Evolutionary conservation across 2,888 invertebrate genomes (phyloP).

Genomic region (Siphlonurus alternatus): DNA sequence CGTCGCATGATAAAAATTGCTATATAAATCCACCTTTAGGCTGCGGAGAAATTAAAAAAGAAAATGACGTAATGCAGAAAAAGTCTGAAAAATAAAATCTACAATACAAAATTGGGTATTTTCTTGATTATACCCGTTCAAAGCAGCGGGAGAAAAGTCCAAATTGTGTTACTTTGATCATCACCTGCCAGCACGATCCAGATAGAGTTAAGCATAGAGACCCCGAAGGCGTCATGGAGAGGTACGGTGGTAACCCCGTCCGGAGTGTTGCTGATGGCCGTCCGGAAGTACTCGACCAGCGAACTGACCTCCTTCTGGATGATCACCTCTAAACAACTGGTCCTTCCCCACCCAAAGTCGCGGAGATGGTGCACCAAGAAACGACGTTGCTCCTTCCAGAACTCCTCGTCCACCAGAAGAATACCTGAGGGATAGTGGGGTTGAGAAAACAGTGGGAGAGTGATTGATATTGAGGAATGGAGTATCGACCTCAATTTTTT

Average conservation of each 20-base stretch:
- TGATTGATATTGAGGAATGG: too few relatives aligned
- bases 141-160: too few relatives aligned
- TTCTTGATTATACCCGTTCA: too few relatives aligned
- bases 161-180: too few relatives aligned
- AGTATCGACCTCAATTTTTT: too few relatives aligned
- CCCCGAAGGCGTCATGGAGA: conserved; percentile 53
- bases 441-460: too few relatives aligned
- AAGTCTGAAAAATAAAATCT: too few relatives aligned
- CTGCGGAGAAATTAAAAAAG: too few relatives aligned
- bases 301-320: conserved; percentile 51
- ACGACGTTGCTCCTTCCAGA: conserved; percentile 59
- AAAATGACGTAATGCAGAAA: too few relatives aligned
- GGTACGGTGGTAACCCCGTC: conserved; percentile 29
- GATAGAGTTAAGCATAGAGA: conserved; percentile 55
- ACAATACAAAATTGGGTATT: too few relatives aligned
- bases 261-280: neutral
- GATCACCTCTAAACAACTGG: conserved; percentile 48
- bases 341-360: conserved; percentile 67
- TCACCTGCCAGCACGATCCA: conserved; percentile 70
- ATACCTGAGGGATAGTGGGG: conserved; percentile 32
- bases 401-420: conserved; percentile 50
- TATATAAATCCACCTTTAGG: too few relatives aligned
- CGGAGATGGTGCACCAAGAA: conserved; percentile 60
- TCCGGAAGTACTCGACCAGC: conserved; percentile 37
- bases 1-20: too few relatives aligned